A percentile compares a stretch with the other conserved stretches of the same genome.
phyloP scores from a whole-genome alignment of 2,113 vertebrate genomes.

The Daboia siamensis region DNA sequence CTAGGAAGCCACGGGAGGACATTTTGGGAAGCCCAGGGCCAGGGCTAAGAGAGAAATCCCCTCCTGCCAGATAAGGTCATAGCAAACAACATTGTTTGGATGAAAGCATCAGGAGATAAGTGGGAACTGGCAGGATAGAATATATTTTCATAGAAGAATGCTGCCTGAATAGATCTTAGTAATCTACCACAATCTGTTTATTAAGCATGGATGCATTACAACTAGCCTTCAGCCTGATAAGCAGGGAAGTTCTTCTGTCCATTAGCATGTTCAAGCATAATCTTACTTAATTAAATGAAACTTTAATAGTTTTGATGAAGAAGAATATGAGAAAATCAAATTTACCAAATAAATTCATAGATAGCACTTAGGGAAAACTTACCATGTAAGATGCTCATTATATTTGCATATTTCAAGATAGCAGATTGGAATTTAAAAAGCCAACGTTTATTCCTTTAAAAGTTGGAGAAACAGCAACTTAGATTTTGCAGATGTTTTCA shows the following conservation, averaged over 20 bases:
- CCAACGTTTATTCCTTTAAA: not conserved
- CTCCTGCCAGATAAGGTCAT: too few species aligned
- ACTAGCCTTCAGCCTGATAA: not conserved
- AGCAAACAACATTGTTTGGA: too few species aligned
- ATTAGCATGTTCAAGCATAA: not conserved
- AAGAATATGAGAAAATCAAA: not conserved
- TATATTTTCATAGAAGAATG: not conserved
- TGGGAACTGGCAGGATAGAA: not conserved
- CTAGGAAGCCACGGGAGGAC: not conserved
- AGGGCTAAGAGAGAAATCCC: too few species aligned
- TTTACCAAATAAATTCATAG: not conserved
- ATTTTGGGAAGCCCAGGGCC: not conserved
- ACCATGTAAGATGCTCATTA: not conserved
- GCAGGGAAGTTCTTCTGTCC: not conserved
- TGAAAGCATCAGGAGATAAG: not conserved
- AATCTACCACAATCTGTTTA: not conserved
- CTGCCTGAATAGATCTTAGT: not conserved
- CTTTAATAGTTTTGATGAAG: not conserved
- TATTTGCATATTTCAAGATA: not conserved
- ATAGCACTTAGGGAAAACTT: not conserved
- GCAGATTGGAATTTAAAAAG: not conserved
- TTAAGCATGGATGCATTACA: not conserved
- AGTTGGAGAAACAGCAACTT: not conserved
- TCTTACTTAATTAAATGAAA: not conserved
- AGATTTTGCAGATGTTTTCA: not conserved